A percentile compares a stretch with the other conserved stretches of the same genome.
Conservation (phyloP, 2,797 vertebrate genomes). For the Lepus oiostolus region DNA sequence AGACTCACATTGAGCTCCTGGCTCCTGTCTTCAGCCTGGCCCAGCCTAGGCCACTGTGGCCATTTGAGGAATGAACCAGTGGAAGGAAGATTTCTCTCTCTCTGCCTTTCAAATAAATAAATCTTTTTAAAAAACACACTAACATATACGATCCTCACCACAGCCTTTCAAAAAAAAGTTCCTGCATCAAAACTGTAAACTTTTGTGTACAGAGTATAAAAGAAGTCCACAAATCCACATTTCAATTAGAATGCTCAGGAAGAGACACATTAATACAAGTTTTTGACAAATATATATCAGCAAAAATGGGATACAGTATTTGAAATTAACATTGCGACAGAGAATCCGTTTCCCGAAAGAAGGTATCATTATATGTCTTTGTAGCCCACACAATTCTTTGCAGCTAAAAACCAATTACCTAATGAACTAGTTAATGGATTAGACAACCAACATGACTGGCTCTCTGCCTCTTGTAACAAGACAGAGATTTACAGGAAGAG, state of each 20-base stretch:
- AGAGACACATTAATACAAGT: background rate
- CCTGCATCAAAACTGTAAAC: background rate
- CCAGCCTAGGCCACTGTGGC: too few species aligned
- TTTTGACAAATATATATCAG: background rate
- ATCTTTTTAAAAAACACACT: too few species aligned
- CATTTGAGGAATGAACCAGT: too few species aligned
- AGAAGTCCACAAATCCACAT: background rate
- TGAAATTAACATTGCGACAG: conserved; percentile 33
- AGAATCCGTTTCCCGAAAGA: background rate
- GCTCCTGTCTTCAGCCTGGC: too few species aligned
- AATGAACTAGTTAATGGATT: background rate
- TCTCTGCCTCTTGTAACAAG: conserved; percentile 57
- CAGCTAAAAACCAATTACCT: conserved; percentile 24
- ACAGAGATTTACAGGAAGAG: conserved; percentile 18
- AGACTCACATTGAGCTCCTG: too few species aligned
- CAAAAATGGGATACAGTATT: conserved; percentile 27
- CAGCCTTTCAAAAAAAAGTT: background rate
- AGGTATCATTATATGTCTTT: background rate
- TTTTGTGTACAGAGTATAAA: background rate
- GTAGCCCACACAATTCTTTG: background rate
- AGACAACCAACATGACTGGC: background rate
- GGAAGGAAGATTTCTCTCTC: too few species aligned
- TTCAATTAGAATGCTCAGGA: conserved; percentile 22
- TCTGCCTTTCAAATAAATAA: too few species aligned
- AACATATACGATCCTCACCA: too few species aligned